Conservation (phyloP, 2,113 vertebrate genomes). For the Emberiza fucata region DNA sequence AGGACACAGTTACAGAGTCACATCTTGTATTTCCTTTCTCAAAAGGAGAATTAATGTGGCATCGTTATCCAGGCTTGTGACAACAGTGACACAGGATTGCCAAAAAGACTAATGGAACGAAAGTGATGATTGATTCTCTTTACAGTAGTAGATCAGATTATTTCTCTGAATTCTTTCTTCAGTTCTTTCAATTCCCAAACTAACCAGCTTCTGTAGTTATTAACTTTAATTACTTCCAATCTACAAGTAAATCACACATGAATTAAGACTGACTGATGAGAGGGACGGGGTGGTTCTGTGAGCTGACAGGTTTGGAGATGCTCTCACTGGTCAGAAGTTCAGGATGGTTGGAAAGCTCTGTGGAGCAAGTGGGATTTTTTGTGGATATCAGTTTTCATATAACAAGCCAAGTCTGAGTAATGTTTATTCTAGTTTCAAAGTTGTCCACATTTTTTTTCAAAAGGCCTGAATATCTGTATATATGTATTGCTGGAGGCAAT, state of each 20-base stretch:
- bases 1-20: background rate
- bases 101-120: constrained; percentile 27
- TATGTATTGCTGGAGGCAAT: background rate
- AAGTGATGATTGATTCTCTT: constrained; percentile 31
- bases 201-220: constrained; percentile 20
- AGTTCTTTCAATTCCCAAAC: constrained; percentile 7
- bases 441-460: background rate
- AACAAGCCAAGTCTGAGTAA: background rate
- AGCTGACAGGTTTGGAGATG: background rate
- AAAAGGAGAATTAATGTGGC: constrained; percentile 26
- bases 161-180: constrained; percentile 16
- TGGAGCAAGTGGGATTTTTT: background rate
- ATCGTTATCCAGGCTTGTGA: constrained; percentile 13
- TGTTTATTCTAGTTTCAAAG: background rate
- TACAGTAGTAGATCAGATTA: background rate
- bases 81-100: constrained; percentile 23
- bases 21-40: background rate
- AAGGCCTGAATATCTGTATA: background rate
- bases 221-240: constrained; percentile 35
- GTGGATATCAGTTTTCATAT: background rate
- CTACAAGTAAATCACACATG: background rate
- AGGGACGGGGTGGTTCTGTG: background rate
- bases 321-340: background rate
- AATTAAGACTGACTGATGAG: background rate
- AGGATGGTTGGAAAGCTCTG: background rate